Base-by-base conservation (phyloP, 2,888 invertebrate species). In the Noctua pronuba region DNA sequence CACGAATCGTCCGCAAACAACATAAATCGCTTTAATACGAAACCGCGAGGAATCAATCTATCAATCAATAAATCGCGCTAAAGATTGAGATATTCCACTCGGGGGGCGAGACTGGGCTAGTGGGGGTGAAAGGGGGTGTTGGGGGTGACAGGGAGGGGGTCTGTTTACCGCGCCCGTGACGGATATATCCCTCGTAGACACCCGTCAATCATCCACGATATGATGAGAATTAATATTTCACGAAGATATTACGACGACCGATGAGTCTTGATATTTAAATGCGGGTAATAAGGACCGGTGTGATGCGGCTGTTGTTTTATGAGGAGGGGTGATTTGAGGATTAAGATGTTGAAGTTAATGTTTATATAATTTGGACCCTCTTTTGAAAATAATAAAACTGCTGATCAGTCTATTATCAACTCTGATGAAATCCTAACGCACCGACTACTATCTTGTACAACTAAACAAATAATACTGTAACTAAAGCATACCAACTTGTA, bases 141-240 rank as follows among this genome's bases (percentile, higher is more conserved):
- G 60, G 79, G 84, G 86, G 79, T 77, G 85, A 66, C 81, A 44
- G 75, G 75, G 80, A 80, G 83, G 85, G 90, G 92, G 92, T 90
- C 91, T 94, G 93, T 93, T 94, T 94, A 94, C 93, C 93, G 93
- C 92, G 89, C 91, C 93, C 94, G 93, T 96, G 96, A 96, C 96
- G 96, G 95, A 96, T 96, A 95, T 95, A 95, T 96, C 94, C 96
- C 92, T 93, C 94, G 95, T 92, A 95, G 95, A 95, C 95, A 95
- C 92, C 94, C 95, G 96, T 92, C 92, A 91, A 92, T 92, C 92
- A 92, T 88, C 75, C 89, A 85, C 88, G 92, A 91, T 95, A 96
- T 96, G 96, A 96, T 96, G 96, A 94, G 95, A 94, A 95, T 94
- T 95, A 95, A 95, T 95, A 95, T 95, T 95, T 95, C 94, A 95